phyloP scores from a whole-genome alignment of 2,888 invertebrate genomes.

The Drosophila imparisetae region DNA sequence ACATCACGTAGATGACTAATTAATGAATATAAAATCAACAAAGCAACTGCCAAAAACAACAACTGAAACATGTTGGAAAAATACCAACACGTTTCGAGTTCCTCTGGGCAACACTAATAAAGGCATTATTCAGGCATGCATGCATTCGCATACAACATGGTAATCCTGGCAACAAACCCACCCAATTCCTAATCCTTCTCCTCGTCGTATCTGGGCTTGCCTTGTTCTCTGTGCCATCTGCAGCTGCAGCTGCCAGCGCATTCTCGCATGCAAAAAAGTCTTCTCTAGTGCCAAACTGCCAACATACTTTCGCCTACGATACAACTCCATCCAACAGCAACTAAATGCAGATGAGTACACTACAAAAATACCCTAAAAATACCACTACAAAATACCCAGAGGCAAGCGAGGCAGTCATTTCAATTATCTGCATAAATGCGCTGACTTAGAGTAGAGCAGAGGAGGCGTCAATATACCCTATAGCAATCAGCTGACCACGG shows the following conservation, averaged over 20 bases:
- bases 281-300: conserved; percentile 59
- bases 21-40: conserved; percentile 63
- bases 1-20: conserved; percentile 69
- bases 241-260: conserved; percentile 58
- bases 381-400: too few relatives aligned
- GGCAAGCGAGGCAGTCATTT: too few relatives aligned
- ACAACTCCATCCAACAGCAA: not conserved
- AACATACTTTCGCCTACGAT: conserved; percentile 43
- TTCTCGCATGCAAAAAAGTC: conserved; percentile 72
- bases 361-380: conserved; percentile 17
- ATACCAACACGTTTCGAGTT: conserved; percentile 9
- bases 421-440: not conserved
- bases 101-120: conserved; percentile 58
- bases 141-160: conserved; percentile 48
- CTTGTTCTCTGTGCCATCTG: conserved; percentile 56
- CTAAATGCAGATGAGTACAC: not conserved
- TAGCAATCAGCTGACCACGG: not conserved
- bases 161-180: conserved; percentile 54
- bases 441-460: not conserved
- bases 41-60: conserved; percentile 5
- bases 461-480: conserved; percentile 10
- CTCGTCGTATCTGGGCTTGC: conserved; percentile 42
- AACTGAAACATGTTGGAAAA: conserved; percentile 8
- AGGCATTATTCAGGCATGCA: conserved; percentile 71
- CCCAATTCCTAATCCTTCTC: conserved; percentile 11